These are phyloP conservation scores for Zaprionus lachaisei DNA, from an alignment of 1,140 invertebrate genomes.

Conservation along the genomic window DNA sequence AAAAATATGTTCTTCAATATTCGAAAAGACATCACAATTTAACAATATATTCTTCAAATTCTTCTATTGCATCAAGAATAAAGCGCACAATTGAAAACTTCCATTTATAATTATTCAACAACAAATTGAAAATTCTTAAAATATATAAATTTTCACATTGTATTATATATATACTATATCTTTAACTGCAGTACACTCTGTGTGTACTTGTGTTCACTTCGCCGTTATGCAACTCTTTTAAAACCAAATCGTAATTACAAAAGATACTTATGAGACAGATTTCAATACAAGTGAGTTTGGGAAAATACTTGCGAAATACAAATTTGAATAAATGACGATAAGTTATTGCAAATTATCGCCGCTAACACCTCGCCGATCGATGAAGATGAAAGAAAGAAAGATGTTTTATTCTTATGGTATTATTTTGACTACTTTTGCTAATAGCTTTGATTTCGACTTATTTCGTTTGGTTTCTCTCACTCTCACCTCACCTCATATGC, in stretches of 20 bases:
- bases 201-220: slow-evolving; percentile 69
- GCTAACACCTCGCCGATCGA: slow-evolving; percentile 48
- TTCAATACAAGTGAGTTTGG: slow-evolving; percentile 84
- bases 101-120: slow-evolving; percentile 53
- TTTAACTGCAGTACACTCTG: slow-evolving; percentile 56
- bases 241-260: slow-evolving; percentile 73
- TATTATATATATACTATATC: slow-evolving; percentile 27
- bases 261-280: slow-evolving; percentile 85
- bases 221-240: slow-evolving; percentile 48
- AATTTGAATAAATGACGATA: slow-evolving; percentile 47
- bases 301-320: slow-evolving; percentile 82
- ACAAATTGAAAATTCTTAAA: slow-evolving; percentile 48
- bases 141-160: slow-evolving; percentile 28
- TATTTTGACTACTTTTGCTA: slow-evolving; percentile 69
- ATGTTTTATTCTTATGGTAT: slow-evolving; percentile 72
- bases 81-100: slow-evolving; percentile 43
- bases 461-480: slow-evolving; percentile 62
- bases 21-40: background rate
- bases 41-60: background rate
- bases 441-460: slow-evolving; percentile 74
- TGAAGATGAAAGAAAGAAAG: slow-evolving; percentile 68
- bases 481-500: slow-evolving; percentile 47
- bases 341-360: slow-evolving; percentile 41
- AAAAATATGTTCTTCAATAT: background rate
- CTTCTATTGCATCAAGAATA: slow-evolving; percentile 40